Evolutionary conservation across 2,888 invertebrate species (phyloP), one percentile per base, ranked within the genome.

Genomic region (Meganola albula): DNA sequence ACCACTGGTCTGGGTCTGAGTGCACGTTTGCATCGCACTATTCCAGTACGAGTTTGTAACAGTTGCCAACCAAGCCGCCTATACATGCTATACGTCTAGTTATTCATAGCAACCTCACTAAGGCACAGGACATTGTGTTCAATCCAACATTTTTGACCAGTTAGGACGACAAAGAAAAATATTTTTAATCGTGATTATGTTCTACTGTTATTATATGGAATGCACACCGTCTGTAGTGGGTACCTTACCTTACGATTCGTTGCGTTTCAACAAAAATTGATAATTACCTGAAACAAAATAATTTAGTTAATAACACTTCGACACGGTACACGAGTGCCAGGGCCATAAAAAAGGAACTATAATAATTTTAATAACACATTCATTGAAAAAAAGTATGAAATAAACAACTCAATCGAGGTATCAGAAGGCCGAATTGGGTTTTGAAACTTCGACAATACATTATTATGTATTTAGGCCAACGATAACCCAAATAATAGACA

Each of bases 271-370:
- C 37, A 45, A 47, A 50, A 44, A 48, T 49, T 44, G 37, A 49
- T 42, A 53, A 52, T 68, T 77, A 83, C 83, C 83, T 83, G 84
- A 60, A 83, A 83, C 79, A 76, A 78, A 44, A 47, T 24, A 31
- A 25, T 44, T 41, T 33, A 35, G 27, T 56, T 48, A 60, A 48
- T 40, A 49, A 45, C 37, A 34, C 24, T n/a, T n/a, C n/a, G n/a
- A n/a, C 46, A 24, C 36, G 34, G 33, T 40, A 40, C 33, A 40
- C 32, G 49, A 42, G n/a, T n/a, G n/a, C 55, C 51, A 53, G 55
- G 56, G 33, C 32, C 38, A 46, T 44, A 46, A 40, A 33, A 49
- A 44, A 27, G 37, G 33, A 20, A 48, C 29, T 9, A 38, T 40
- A 37, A 34, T 40, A 44, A 50, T 47, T 43, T 44, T 39, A 46